These are phyloP conservation scores for Prionace glauca DNA, from an alignment of 2,797 vertebrate genomes.

Conservation along the genomic window DNA sequence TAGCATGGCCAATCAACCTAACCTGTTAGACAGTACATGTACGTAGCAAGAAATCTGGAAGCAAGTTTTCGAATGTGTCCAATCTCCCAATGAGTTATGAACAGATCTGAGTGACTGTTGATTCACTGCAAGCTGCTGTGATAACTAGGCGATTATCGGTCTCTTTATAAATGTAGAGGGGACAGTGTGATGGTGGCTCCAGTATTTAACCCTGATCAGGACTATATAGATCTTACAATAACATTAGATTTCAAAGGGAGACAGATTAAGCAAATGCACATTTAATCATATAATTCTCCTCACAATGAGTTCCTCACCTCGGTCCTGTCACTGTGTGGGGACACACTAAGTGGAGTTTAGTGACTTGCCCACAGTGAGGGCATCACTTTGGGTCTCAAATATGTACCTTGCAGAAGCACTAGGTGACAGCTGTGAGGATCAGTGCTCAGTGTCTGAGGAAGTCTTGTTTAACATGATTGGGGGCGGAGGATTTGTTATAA, in stretches of 20 bases:
- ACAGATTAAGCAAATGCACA: not conserved
- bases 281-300: not conserved
- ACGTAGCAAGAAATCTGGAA: not conserved
- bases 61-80: not conserved
- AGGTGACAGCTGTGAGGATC: not conserved
- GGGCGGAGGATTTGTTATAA: not conserved
- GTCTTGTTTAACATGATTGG: not conserved
- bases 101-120: too few species aligned
- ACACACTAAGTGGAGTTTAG: not conserved
- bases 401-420: not conserved
- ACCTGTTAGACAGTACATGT: too few species aligned
- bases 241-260: not conserved
- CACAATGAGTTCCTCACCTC: not conserved
- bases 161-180: not conserved
- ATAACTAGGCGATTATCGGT: not conserved
- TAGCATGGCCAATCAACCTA: too few species aligned
- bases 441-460: not conserved
- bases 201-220: not conserved
- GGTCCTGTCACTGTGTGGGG: not conserved
- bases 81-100: not conserved
- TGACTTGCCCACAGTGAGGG: not conserved
- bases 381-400: not conserved
- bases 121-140: not conserved
- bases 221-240: not conserved
- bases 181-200: not conserved